A percentile compares a stretch with the other conserved stretches of the same genome.
These are phyloP conservation scores for Ciona savignyi DNA, from an alignment of 23 tunicate species.

Conservation along the genomic window DNA sequence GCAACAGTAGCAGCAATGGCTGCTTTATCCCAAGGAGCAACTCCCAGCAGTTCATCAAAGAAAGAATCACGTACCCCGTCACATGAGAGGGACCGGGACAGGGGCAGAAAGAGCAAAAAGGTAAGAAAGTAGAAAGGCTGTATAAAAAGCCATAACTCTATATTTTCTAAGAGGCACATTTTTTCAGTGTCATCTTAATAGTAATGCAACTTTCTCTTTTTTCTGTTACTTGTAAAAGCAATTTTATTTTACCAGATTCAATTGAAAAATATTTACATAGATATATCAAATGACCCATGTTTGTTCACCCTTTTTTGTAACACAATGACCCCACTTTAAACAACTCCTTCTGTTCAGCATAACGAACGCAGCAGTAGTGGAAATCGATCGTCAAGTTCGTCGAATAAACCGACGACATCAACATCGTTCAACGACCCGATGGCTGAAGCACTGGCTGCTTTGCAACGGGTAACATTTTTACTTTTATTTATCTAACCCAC, in stretches of 20 bases:
- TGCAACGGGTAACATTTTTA: slow-evolving; percentile 24
- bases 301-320: too few species aligned
- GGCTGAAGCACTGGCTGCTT: slow-evolving; percentile 42
- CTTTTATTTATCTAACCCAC: neutral
- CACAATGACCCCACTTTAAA: too few species aligned
- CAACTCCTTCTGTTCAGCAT: too few species aligned
- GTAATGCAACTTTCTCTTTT: too few species aligned
- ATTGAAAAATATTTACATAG: too few species aligned
- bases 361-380: slow-evolving; percentile 17
- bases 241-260: too few species aligned
- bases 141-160: too few species aligned
- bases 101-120: slow-evolving; percentile 41
- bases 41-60: slow-evolving; percentile 14
- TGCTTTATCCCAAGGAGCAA: slow-evolving; percentile 33
- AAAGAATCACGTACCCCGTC: slow-evolving; percentile 5
- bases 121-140: too few species aligned
- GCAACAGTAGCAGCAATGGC: slow-evolving; percentile 56
- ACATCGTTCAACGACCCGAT: slow-evolving; percentile 28
- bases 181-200: too few species aligned
- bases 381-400: slow-evolving; percentile 13
- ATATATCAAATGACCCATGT: too few species aligned
- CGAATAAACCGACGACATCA: neutral
- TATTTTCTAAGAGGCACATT: too few species aligned
- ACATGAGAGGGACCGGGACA: neutral
- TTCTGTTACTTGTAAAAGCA: too few species aligned